Evolutionary conservation across 2,113 vertebrate species (phyloP).

Genomic region (Agapornis roseicollis): DNA sequence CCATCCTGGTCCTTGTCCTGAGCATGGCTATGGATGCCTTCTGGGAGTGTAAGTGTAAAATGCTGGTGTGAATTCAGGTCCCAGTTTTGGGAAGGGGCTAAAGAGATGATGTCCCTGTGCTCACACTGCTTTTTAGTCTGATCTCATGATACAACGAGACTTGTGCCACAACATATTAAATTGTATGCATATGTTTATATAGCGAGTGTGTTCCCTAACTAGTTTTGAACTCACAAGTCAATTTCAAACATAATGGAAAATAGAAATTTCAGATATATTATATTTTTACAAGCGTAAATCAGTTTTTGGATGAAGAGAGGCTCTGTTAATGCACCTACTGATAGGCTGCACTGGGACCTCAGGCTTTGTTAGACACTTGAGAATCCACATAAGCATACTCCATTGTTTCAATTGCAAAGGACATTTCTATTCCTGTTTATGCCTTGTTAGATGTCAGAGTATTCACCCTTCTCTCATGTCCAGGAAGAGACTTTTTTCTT

Average conservation of each 20-base stretch:
- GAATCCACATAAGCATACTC: background rate
- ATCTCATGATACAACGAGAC: background rate
- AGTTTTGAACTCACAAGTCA: background rate
- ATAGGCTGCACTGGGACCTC: background rate
- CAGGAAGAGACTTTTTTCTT: background rate
- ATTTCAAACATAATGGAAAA: background rate
- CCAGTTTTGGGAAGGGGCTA: background rate
- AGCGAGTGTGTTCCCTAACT: background rate
- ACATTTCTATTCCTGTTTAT: background rate
- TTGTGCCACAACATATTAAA: background rate
- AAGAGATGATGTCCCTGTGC: background rate
- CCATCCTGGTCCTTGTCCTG: background rate
- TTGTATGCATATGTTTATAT: background rate
- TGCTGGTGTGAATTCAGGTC: background rate
- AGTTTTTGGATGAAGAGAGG: background rate
- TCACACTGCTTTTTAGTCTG: background rate
- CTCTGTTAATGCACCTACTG: background rate
- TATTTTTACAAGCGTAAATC: background rate
- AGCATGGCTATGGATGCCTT: rapidly evolving
- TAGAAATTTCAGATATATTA: background rate
- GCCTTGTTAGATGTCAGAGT: background rate
- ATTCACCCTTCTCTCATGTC: background rate
- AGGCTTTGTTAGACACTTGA: background rate
- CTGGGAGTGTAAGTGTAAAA: rapidly evolving
- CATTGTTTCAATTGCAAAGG: background rate